Percentiles rank a stretch among this genome's conserved stretches.
Conservation (phyloP, 2,113 vertebrate genomes). For the Athene noctua region DNA sequence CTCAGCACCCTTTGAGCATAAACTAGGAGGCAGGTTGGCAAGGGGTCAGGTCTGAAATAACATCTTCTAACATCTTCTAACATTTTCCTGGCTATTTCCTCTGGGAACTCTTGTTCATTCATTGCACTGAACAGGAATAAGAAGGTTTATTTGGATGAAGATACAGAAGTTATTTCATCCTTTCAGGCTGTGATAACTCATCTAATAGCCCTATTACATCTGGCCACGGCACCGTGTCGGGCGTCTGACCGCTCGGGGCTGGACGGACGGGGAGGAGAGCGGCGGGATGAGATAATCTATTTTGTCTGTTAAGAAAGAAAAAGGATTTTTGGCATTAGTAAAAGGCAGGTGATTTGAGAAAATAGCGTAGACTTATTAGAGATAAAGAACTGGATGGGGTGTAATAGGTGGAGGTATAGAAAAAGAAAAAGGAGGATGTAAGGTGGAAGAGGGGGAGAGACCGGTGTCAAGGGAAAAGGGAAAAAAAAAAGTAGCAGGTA, state of each 20-base stretch:
- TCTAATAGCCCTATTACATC: constrained; percentile 55
- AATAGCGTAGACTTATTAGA: constrained; percentile 32
- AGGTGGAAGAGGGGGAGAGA: neutral
- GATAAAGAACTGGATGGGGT: neutral
- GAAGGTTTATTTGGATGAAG: constrained; percentile 36
- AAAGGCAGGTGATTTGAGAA: constrained; percentile 61
- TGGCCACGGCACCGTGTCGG: neutral
- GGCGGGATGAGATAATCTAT: constrained; percentile 38
- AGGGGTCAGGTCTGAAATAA: neutral
- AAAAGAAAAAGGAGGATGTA: neutral
- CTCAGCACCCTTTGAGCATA: neutral
- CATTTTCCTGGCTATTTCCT: neutral
- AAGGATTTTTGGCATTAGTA: constrained; percentile 12
- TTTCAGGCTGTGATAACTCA: constrained; percentile 62
- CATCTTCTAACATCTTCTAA: neutral
- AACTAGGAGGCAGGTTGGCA: neutral
- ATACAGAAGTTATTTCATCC: constrained; percentile 45
- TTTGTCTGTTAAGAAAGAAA: constrained; percentile 32
- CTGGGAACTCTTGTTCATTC: neutral
- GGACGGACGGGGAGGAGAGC: neutral
- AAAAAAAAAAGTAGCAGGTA: neutral
- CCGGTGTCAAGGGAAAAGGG: neutral
- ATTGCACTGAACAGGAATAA: neutral
- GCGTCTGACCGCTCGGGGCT: constrained; percentile 1
- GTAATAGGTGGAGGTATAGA: neutral